Base-by-base conservation (phyloP, 2,888 invertebrate genomes). In the Cephus nigrinus region DNA sequence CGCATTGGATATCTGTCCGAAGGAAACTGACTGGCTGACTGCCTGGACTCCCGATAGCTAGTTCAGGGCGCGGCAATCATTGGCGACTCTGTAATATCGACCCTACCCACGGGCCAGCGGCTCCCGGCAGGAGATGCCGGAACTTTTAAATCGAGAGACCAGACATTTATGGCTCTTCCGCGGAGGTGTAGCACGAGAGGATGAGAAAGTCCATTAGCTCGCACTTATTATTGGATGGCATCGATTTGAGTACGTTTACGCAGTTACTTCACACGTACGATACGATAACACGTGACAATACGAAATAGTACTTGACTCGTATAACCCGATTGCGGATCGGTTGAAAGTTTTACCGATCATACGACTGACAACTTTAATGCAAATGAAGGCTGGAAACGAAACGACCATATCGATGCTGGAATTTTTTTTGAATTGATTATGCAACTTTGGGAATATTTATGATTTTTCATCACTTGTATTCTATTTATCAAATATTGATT, bases 111-210 rank as follows among this genome's bases (percentile, higher is more conserved):
- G 55, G 55, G 55, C 55, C 23, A 4, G 15, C 40, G 83, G 75
- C 71, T 23, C 23, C 4, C 40, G 40, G 40, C 15, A 40, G 5
- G 55, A 55, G 80, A 86, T 84, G 81, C 78, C 82, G 82, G 81
- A 86, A 84, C 85, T 85, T 86, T 87, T 83, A 84, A 87, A 87
- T 86, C 84, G 84, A 79, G 78, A 82, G 83, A 82, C 85, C 78
- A 81, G 85, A 88, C 86, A 84, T 88, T 88, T 88, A 85, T 84
- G 81, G 82, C 84, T 86, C 83, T 83, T 84, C 84, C 86, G 85
- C 80, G 86, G 85, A 86, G 88, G 88, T 84, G 86, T 55, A 55
- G 55, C 31, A 33, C 31, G 32, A 71, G 84, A 84, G 81, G 82
- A 83, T 84, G 84, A 84, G 85, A 85, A 85, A 84, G 83, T 86